phyloP scores from a whole-genome alignment of 2,888 invertebrate species.

The Gandaritis pyraliata region DNA sequence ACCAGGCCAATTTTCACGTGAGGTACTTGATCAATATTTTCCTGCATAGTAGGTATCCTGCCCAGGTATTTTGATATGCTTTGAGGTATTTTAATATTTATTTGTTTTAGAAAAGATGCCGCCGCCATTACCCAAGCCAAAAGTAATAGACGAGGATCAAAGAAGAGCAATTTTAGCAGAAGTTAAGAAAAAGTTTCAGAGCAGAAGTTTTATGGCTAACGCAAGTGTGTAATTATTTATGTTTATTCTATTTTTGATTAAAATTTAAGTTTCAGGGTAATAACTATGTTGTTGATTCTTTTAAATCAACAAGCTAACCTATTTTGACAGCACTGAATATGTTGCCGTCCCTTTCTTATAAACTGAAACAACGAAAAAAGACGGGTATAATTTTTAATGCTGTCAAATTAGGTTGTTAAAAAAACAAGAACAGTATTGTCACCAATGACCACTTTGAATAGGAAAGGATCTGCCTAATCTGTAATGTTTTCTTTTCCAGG shows the following conservation, averaged over 20 bases:
- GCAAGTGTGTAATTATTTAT: conserved; percentile 58
- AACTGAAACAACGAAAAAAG: no score
- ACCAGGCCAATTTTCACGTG: conserved; percentile 56
- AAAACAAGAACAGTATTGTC: no score
- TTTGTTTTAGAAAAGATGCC: conserved; percentile 41
- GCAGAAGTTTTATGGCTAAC: conserved; percentile 59
- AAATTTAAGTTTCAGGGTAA: no score
- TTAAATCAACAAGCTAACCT: no score
- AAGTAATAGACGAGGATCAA: conserved; percentile 52
- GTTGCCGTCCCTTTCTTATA: no score
- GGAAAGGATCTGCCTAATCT: no score
- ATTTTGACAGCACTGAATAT: no score
- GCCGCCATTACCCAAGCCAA: conserved; percentile 40
- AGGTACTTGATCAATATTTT: conserved; percentile 46
- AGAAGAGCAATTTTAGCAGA: conserved; percentile 55
- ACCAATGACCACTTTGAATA: no score
- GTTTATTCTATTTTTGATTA: not conserved
- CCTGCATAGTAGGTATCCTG: not conserved
- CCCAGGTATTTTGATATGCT: no score
- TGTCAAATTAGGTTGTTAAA: no score
- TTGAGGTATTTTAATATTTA: conserved; percentile 6
- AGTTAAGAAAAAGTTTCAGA: conserved; percentile 63
- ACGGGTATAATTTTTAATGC: no score
- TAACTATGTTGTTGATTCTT: no score
- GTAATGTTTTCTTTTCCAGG: conserved; percentile 55